Evolutionary conservation across 2,888 invertebrate species (phyloP), one percentile per base, ranked within the genome.

Genomic region (Melanotus villosus): DNA sequence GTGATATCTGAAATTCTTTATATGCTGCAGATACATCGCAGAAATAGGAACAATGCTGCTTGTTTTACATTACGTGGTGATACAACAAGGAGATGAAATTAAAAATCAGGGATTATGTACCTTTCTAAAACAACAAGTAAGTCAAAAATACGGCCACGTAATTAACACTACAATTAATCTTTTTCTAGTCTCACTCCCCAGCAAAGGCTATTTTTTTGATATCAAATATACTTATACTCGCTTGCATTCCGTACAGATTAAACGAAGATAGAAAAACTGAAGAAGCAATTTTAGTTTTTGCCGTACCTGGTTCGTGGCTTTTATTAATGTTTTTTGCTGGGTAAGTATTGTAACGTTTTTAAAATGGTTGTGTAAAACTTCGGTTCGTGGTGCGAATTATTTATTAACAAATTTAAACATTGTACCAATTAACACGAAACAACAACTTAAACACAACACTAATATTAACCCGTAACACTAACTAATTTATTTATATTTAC

Each of bases 291-390:
- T 87, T 99, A 21, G 91, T 96, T 36, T 92, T 98, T 78, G 93
- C 98, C 0, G 92, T 98, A 18, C 99, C 99, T 0, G 96, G 97
- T 2, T 95, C 95, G 32, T 99, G 99, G 99, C 97, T 98, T 83
- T 91, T 98, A 43, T 89, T 99, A 18, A 97, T 99, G 92, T 99
- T 99, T 85, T 99, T 99, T 86, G 99, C 99, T 38, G 97, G 99
- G 98, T 98, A 87, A 86, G 82, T 66, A 54, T 21, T 54, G 30
- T 45, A n/a, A 1, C 4, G n/a, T 10, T 12, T n/a, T n/a, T n/a
- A n/a, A n/a, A n/a, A n/a, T n/a, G n/a, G n/a, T 10, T 2, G 19
- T 43, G 23, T 10, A 30, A 64, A 56, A 41, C 59, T 36, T 34
- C n/a, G n/a, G n/a, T n/a, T n/a, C n/a, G n/a, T n/a, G n/a, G n/a